Evolutionary conservation across 2,113 vertebrate genomes (phyloP), one percentile per base, ranked within the genome.

Genomic region (Agapornis roseicollis): DNA sequence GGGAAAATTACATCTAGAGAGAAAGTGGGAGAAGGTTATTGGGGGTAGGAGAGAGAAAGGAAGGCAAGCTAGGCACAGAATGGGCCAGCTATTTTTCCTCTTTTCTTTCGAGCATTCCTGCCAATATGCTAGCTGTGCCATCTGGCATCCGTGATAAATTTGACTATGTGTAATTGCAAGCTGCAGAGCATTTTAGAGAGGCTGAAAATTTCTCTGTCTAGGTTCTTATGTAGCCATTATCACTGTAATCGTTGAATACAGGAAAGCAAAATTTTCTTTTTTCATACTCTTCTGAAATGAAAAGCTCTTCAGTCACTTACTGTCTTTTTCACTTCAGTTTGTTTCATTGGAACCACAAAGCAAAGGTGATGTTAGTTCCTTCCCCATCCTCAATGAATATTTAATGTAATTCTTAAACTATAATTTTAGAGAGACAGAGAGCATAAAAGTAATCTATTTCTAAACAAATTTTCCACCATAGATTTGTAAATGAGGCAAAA

Each of bases 121-220:
- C 95, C 97, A 97, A 85, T 88, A 74, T 52, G 29, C 89, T 95
- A 33, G 58, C 89, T 96, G 90, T 97, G 96, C 94, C 93, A 79
- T 96, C 96, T 95, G 95, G 94, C 96, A 97, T 79, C 90, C 6
- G 27, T 88, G 89, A 96, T 97, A 97, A 96, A 97, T 96, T 80
- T 91, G 81, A 91, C 85, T 86, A 33, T 77, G 80, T 95, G 93
- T 95, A 96, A 96, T 77, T 92, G 96, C 97, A 96, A 97, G 87
- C 87, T 88, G 91, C 95, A 94, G 94, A 90, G 96, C 93, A 91
- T 97, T 96, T 95, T 64, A 96, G 95, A 94, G 90, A 96, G 93
- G 37, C 52, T 96, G 92, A 76, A 97, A 95, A 95, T 96, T 94
- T 96, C 80, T 92, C 94, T 89, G 77, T 96, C 83, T 91, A 90